Conservation (phyloP, 1,140 invertebrate species). For the Cyphomyrmex costatus region DNA sequence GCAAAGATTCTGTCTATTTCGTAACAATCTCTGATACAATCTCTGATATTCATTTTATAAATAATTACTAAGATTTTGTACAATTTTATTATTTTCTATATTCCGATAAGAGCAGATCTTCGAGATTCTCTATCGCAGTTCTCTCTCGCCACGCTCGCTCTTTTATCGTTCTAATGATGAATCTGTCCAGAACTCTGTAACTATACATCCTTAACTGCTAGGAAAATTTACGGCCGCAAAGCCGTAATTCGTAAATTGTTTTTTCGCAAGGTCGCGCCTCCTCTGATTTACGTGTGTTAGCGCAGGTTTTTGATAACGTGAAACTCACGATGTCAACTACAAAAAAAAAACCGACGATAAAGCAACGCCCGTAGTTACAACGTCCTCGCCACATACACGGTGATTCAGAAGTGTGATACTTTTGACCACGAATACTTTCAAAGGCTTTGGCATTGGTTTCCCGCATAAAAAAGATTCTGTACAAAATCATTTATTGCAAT, state of each 20-base stretch:
- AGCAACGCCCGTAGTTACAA: conserved; percentile 14
- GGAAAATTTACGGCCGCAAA: conserved; percentile 39
- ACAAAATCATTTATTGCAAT: neutral
- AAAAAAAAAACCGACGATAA: conserved; percentile 48
- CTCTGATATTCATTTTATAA: neutral
- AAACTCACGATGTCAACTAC: conserved; percentile 9
- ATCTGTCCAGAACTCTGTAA: conserved; percentile 39
- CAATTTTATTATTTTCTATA: conserved; percentile 4
- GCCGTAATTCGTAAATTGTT: conserved; percentile 32
- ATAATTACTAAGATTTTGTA: neutral
- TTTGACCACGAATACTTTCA: neutral
- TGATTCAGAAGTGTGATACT: conserved; percentile 17
- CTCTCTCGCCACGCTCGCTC: neutral
- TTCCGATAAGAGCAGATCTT: neutral
- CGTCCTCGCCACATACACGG: neutral
- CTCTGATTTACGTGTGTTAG: conserved; percentile 33
- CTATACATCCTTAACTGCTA: conserved; percentile 22
- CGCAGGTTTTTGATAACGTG: conserved; percentile 42
- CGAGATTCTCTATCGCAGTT: neutral
- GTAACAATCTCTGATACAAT: too few relatives aligned
- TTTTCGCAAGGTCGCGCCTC: conserved; percentile 29
- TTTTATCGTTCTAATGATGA: conserved; percentile 18
- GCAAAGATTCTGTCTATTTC: neutral
- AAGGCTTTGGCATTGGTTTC: neutral
- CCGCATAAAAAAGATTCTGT: neutral